Percentiles rank a stretch among this genome's conserved stretches.
phyloP scores from a whole-genome alignment of 2,888 invertebrate species.

The Ophion costatus region DNA sequence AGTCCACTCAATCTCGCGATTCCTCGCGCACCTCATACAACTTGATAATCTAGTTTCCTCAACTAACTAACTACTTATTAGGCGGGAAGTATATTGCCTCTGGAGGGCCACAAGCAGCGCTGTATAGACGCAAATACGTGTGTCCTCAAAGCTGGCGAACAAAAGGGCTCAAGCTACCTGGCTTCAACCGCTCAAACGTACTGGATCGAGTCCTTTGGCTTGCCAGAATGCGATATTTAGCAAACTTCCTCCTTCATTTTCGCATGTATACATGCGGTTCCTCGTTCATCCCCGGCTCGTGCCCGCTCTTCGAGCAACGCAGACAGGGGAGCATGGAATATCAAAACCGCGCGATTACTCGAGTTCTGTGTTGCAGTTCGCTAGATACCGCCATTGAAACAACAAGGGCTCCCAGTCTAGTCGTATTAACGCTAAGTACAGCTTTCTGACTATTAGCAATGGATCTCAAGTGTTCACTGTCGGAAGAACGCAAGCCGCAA shows the following conservation, averaged over 20 bases:
- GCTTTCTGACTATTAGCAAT: not conserved
- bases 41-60: slow-evolving; percentile 64
- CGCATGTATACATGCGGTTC: slow-evolving; percentile 6
- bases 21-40: slow-evolving; percentile 50
- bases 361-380: not conserved
- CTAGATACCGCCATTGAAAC: not conserved
- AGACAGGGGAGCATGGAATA: slow-evolving; percentile 57
- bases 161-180: slow-evolving; percentile 8
- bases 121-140: slow-evolving; percentile 22
- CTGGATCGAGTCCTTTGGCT: slow-evolving; percentile 5
- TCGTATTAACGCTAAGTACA: not conserved
- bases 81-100: slow-evolving; percentile 56
- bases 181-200: not conserved
- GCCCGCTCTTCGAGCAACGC: slow-evolving; percentile 18
- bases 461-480: not conserved
- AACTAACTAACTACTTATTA: slow-evolving; percentile 67
- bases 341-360: slow-evolving; percentile 55
- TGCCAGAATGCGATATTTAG: slow-evolving; percentile 14
- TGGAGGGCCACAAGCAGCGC: slow-evolving; percentile 19
- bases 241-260: slow-evolving; percentile 39
- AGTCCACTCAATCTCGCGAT: slow-evolving; percentile 10
- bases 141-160: not conserved
- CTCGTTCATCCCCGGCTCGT: slow-evolving; percentile 20
- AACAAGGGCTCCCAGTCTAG: not conserved
- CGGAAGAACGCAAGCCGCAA: not conserved